Evolutionary conservation across 2,888 invertebrate genomes (phyloP), one percentile per base, ranked within the genome.

Genomic region (Xanthorhoe designata): DNA sequence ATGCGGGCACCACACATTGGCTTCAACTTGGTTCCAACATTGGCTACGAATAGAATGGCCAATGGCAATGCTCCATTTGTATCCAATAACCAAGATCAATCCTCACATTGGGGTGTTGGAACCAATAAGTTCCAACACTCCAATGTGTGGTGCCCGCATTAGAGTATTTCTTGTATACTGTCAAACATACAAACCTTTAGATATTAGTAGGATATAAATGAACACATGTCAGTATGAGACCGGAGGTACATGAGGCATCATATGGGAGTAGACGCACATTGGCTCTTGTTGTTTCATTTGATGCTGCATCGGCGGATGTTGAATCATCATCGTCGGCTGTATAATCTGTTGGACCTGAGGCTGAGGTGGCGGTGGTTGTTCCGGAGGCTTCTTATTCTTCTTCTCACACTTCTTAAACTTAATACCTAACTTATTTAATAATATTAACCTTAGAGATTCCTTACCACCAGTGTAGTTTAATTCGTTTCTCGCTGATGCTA

Each of bases 401-500:
- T 92, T 92, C 73, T 92, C 92, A 38, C 92, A 91, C 73, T 92
- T 92, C 75, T 92, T 92, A 78, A 92, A 92, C 74, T 92, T 92
- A 73, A 92, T 92, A 62, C 92, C 92, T 13, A 92, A 75, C 73
- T 92, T 92, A 75, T 93, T 92, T 61, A 91, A 77, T 55, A 93
- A 76, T 78, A 93, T 93, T 80, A 92, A 78, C 71, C 92, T 78
- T 24, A 93, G 70, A 17, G 92, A 92, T 71, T 92, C 92, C 59
- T 92, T 92, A 0, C 92, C 92, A 0, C 92, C 92, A 6, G 86
- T 77, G 64, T 91, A 93, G 64, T 92, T 91, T 0, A 93, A 61
- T 63, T 93, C 92, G 1, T 88, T 87, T 79, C 89, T 89, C 0
- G 92, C 92, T 0, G 92, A 87, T 0, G 88, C 82, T 69, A 92